Evolutionary conservation across 35 echinoderm and acorn worm species (phyloP).

Genomic region (Stichopus chloronotus): DNA sequence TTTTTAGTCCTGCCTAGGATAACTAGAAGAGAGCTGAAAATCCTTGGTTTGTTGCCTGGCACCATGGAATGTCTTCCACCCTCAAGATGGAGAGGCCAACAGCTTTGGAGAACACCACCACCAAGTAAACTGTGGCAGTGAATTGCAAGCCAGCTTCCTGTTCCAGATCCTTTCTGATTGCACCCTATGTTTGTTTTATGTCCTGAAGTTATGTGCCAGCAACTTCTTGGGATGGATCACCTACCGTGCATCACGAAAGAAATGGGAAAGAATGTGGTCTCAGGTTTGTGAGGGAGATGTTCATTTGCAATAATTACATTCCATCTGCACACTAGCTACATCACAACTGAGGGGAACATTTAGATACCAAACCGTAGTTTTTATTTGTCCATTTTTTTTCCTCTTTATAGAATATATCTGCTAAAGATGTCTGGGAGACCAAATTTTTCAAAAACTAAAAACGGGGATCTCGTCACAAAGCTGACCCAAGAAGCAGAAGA

Average conservation of each 20-base stretch:
- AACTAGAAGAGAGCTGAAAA: conserved; percentile 1
- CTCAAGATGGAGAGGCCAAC: conserved; percentile 31
- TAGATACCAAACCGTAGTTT: too few relatives aligned
- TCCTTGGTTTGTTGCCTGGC: conserved; percentile 19
- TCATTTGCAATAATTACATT: too few relatives aligned
- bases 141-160: background rate
- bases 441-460: background rate
- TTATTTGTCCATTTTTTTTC: too few relatives aligned
- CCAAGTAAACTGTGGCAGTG: background rate
- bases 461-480: background rate
- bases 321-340: too few relatives aligned
- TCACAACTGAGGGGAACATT: too few relatives aligned
- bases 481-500: background rate
- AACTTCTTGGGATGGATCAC: background rate
- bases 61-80: conserved; percentile 10
- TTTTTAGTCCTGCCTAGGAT: conserved; percentile 5
- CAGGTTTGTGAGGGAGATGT: too few relatives aligned
- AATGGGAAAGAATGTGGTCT: too few relatives aligned
- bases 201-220: background rate
- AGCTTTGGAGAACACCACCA: conserved; percentile 23
- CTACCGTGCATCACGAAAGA: conserved; percentile 20
- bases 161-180: background rate
- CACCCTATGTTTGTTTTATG: too few relatives aligned
- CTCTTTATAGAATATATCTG: too few relatives aligned
- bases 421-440: conserved; percentile 1